phyloP scores from a whole-genome alignment of 2,888 invertebrate species.

The Alloplasta piceator region DNA sequence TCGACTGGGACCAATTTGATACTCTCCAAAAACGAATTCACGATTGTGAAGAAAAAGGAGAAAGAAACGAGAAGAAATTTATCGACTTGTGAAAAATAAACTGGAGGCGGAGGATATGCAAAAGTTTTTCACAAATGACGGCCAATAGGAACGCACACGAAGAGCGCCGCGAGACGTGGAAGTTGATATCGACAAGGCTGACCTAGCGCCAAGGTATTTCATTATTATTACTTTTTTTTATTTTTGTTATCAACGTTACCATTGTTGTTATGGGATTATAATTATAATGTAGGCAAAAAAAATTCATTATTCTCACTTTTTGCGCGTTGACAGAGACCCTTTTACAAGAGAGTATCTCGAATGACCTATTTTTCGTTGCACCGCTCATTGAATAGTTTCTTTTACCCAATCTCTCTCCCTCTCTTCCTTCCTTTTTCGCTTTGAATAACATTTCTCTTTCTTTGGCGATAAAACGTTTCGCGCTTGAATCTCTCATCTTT shows the following conservation, averaged over 20 bases:
- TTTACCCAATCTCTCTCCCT: no score
- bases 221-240: slow-evolving; percentile 30
- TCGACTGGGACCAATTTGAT: slow-evolving; percentile 6
- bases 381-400: no score
- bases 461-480: no score
- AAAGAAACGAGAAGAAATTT: slow-evolving; percentile 2
- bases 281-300: background rate
- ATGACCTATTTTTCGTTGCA: no score
- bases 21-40: background rate
- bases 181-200: slow-evolving; percentile 66
- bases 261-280: slow-evolving; percentile 1
- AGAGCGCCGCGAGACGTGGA: slow-evolving; percentile 63
- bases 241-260: slow-evolving; percentile 28
- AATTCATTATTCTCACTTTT: background rate
- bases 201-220: slow-evolving; percentile 67
- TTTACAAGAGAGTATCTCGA: no score
- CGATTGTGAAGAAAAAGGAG: background rate
- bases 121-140: slow-evolving; percentile 64
- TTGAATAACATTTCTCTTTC: no score
- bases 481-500: no score
- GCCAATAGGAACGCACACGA: slow-evolving; percentile 47
- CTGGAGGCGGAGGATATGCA: slow-evolving; percentile 45
- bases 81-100: slow-evolving; percentile 7
- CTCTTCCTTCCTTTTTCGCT: no score
- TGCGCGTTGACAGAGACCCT: no score